Percentiles rank a stretch among this genome's conserved stretches.
phyloP scores from a whole-genome alignment of 1,140 invertebrate species.

The Hylaeus anthracinus region DNA sequence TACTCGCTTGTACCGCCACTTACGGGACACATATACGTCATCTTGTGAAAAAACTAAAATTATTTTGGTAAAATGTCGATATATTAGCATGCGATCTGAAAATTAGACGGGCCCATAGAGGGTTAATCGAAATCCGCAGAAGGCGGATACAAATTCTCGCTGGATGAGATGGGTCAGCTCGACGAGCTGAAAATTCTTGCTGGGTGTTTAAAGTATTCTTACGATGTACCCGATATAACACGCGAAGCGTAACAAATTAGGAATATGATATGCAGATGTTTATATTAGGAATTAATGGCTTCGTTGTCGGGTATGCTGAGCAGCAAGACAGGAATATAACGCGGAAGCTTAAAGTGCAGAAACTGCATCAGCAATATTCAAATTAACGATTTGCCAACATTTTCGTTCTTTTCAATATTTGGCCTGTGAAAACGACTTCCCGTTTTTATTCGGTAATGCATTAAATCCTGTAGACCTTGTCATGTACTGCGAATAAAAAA shows the following conservation, averaged over 20 bases:
- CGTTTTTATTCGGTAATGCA: conserved; percentile 46
- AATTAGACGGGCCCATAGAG: too few species aligned
- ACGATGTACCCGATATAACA: background rate
- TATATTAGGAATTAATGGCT: conserved; percentile 13
- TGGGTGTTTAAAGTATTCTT: background rate
- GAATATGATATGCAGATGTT: background rate
- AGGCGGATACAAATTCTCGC: too few species aligned
- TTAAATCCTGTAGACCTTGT: conserved; percentile 12
- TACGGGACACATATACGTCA: too few species aligned
- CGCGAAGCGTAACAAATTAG: background rate
- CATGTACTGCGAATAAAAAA: background rate
- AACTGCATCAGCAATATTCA: conserved; percentile 51
- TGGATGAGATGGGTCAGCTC: too few species aligned
- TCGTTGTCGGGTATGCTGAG: background rate
- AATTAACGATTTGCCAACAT: conserved; percentile 49
- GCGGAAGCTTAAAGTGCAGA: conserved; percentile 24
- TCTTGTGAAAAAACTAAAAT: too few species aligned
- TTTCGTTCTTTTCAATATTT: conserved; percentile 37
- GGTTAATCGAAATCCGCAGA: too few species aligned
- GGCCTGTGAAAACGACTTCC: conserved; percentile 20
- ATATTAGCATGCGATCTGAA: too few species aligned
- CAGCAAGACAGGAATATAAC: background rate
- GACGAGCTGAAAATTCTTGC: too few species aligned
- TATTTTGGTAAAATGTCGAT: too few species aligned
- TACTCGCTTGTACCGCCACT: too few species aligned